Evolutionary conservation across 1,140 invertebrate species (phyloP).

Genomic region (Diabrotica undecimpunctata): DNA sequence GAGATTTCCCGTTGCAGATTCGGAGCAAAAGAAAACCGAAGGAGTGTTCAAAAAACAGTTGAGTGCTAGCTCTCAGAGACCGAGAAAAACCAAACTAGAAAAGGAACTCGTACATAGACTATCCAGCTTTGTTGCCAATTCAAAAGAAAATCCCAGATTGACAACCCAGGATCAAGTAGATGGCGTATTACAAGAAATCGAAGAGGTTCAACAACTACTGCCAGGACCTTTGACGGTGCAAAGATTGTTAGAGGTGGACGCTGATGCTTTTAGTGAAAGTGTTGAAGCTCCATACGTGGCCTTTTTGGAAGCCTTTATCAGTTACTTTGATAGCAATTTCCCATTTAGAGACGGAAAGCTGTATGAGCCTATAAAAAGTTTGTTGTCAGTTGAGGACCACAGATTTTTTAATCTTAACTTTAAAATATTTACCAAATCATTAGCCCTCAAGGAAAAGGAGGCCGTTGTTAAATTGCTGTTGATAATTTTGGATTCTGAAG

Average conservation of each 20-base stretch:
- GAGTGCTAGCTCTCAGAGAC: not conserved
- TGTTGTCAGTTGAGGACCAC: constrained; percentile 55
- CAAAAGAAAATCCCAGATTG: constrained; percentile 47
- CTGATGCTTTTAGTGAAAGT: constrained; percentile 43
- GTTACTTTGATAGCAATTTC: constrained; percentile 55
- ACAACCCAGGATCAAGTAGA: constrained; percentile 48
- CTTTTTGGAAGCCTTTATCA: constrained; percentile 49
- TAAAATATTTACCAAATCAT: constrained; percentile 46
- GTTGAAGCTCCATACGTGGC: constrained; percentile 47
- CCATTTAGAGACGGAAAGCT: constrained; percentile 46
- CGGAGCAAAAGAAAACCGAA: constrained; percentile 13
- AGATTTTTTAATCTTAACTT: constrained; percentile 53
- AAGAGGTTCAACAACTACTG: constrained; percentile 44
- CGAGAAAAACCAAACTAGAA: constrained; percentile 18
- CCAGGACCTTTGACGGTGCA: constrained; percentile 63
- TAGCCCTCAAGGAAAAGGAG: constrained; percentile 35
- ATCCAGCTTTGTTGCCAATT: constrained; percentile 24
- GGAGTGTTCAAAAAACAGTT: not conserved
- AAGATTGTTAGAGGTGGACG: constrained; percentile 53
- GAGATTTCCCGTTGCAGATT: constrained; percentile 47
- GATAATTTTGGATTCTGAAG: constrained; percentile 55
- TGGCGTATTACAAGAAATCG: constrained; percentile 35
- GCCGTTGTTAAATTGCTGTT: constrained; percentile 48
- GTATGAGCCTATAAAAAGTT: constrained; percentile 41
- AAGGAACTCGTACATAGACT: constrained; percentile 24